phyloP scores from a whole-genome alignment of 2,888 invertebrate genomes.

The Acanthosepion esculentum region DNA sequence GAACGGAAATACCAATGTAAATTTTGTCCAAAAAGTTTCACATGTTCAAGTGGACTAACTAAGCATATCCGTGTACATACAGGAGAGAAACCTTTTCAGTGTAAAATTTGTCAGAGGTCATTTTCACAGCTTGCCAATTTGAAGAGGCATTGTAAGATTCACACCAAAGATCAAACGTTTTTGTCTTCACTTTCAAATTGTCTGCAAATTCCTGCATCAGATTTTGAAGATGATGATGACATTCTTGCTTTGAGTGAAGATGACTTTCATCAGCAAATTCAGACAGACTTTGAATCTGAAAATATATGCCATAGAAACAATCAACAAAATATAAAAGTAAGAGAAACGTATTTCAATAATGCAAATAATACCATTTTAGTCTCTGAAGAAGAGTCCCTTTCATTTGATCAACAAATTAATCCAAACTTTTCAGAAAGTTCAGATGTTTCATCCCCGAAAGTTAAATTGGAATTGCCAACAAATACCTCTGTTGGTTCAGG shows the following conservation, averaged over 20 bases:
- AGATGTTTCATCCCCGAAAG: background rate
- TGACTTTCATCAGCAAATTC: background rate
- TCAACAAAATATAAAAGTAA: background rate
- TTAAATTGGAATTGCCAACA: background rate
- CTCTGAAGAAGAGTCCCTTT: background rate
- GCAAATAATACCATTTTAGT: background rate
- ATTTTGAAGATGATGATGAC: too few species aligned
- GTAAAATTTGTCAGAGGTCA: background rate
- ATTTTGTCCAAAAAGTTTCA: background rate
- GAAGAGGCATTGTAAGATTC: background rate
- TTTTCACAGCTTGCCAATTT: background rate
- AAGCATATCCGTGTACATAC: background rate
- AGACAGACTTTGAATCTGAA: background rate
- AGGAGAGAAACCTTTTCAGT: background rate
- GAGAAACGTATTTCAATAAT: too few species aligned
- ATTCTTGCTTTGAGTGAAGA: too few species aligned
- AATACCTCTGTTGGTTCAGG: background rate
- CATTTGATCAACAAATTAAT: background rate
- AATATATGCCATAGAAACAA: background rate
- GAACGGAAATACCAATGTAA: background rate
- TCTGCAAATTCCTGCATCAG: background rate
- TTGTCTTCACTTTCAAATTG: background rate
- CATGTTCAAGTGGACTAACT: background rate
- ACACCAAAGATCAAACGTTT: background rate
- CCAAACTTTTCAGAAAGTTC: background rate